Evolutionary conservation across 2,888 invertebrate genomes (phyloP), one percentile per base, ranked within the genome.

Genomic region (Caenorhabditis zanzibari): DNA sequence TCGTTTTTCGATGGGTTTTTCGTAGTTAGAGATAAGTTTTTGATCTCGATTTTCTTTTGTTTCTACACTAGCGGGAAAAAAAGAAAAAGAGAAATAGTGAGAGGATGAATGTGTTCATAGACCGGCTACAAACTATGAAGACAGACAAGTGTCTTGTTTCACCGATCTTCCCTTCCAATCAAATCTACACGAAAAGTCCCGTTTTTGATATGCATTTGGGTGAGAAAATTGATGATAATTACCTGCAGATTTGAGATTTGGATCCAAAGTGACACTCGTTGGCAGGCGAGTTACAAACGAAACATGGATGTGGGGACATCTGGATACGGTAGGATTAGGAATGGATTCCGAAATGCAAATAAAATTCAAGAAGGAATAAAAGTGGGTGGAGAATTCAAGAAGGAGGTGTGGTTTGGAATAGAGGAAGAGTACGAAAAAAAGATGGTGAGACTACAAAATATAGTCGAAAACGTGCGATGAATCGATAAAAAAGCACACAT

Each of bases 261-360:
- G 82, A 82, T 19, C 82, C 82, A 52, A 82, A 82, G 44, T 82
- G 82, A 35, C 56, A 72, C 19, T 82, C 82, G 32, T 77, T 71
- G 41, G 82, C 73, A 22, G 72, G 72, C 0, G 82, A 72, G 12
- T 22, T 41, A 59, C 82, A 82, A 7, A 82, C 72, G 10, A 44
- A 76, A 28, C 82, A 82, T 38, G 68, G 69, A 58, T 71, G 41
- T 26, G 71, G 71, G 12, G 58, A 28, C 79, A 79, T 79, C 61
- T 69, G 41, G 52, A 69, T 14, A 32, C 22, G 16, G 14, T 66
- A 54, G 47, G 47, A 28, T 58, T 24, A 19, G 32, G 28, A 35
- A 2, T 9, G 41, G 7, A 22, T 61, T 38, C 38, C 38, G 7
- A 12, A 38, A 38, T 61, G 49, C 54, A 32, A 66, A 64, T 52